Conservation (phyloP, 2,888 invertebrate genomes). For the Cactoblastis cactorum region DNA sequence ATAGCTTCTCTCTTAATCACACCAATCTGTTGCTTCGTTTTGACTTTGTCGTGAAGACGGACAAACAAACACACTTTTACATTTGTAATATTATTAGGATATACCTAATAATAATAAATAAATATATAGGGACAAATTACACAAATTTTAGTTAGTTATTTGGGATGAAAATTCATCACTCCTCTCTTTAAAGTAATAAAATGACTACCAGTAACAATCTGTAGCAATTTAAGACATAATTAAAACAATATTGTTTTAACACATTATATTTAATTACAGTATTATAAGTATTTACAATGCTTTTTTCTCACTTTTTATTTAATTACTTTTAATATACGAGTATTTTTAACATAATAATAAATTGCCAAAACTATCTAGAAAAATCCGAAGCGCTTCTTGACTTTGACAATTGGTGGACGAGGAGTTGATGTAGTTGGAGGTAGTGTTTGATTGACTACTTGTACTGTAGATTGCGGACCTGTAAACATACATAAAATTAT, state of each 20-base stretch:
- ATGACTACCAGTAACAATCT: no score
- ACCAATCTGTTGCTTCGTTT: no score
- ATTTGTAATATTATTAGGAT: no score
- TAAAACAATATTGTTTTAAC: background rate
- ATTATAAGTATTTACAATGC: slow-evolving; percentile 3
- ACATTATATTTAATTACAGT: background rate
- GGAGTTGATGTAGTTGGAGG: background rate
- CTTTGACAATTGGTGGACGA: background rate
- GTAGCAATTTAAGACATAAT: no score
- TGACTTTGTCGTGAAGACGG: no score
- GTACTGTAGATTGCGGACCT: background rate
- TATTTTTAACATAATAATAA: background rate
- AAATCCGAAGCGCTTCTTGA: slow-evolving; percentile 7
- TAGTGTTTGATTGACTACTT: background rate
- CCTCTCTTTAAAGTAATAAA: no score
- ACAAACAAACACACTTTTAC: no score
- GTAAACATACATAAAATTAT: background rate
- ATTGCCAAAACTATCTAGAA: background rate
- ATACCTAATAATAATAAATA: no score
- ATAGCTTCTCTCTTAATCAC: no score
- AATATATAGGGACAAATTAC: no score
- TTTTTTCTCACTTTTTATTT: background rate
- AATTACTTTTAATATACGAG: background rate
- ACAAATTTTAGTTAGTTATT: no score
- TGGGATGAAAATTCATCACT: no score